These are phyloP conservation scores for Microcebus griseorufus DNA, from an alignment of 2,113 vertebrate species.

Conservation along the genomic window DNA sequence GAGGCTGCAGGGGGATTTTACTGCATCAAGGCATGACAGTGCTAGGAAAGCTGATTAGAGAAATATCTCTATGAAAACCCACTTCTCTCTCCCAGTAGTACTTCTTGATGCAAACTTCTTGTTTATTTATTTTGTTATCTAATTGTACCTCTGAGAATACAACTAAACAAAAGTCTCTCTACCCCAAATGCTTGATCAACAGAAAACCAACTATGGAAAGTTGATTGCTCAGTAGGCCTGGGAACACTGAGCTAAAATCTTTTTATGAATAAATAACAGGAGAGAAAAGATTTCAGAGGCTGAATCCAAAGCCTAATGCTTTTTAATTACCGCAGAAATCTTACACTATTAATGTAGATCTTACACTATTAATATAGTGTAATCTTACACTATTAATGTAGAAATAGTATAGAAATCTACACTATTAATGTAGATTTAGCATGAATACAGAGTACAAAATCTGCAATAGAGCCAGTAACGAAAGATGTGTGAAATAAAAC, in stretches of 20 bases:
- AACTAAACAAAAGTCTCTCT: conserved; percentile 34
- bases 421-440: not conserved
- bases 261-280: conserved; percentile 34
- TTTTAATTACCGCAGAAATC: not conserved
- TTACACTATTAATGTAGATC: not conserved
- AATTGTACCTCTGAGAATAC: conserved; percentile 51
- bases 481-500: not conserved
- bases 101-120: not conserved
- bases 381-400: not conserved
- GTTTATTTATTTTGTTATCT: conserved; percentile 50
- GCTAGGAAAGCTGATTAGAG: not conserved
- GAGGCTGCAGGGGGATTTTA: not conserved
- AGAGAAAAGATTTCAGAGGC: conserved; percentile 3
- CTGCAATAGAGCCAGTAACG: not conserved
- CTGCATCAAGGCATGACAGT: not conserved
- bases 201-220: not conserved
- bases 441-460: not conserved
- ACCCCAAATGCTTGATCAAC: not conserved
- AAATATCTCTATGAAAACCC: not conserved
- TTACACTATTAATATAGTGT: no score
- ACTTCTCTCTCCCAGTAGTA: not conserved
- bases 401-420: not conserved
- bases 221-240: not conserved
- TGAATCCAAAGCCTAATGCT: not conserved
- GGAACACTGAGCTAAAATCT: not conserved